phyloP scores from a whole-genome alignment of 2,113 vertebrate species.

The Brachyistius frenatus region DNA sequence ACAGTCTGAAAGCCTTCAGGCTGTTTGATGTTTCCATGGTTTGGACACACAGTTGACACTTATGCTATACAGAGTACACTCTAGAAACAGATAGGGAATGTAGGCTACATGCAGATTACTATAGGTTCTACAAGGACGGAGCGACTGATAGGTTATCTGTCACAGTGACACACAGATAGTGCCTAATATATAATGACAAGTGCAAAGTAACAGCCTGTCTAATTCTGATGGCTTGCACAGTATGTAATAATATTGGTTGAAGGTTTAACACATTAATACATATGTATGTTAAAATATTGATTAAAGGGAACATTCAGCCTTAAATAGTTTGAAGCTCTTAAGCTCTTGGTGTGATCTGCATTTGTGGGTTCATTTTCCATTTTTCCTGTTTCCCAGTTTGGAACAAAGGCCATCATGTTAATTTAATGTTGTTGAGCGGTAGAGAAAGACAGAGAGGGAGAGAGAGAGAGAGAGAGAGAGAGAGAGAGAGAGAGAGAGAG shows the following conservation, averaged over 20 bases:
- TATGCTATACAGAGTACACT: constrained; percentile 19
- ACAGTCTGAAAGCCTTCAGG: constrained; percentile 12
- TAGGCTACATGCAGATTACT: constrained; percentile 15
- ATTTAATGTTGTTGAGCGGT: too few species aligned
- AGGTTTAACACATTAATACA: background rate
- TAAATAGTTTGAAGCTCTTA: background rate
- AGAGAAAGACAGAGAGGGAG: too few species aligned
- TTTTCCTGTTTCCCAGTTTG: too few species aligned
- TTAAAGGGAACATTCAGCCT: background rate
- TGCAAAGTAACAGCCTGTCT: constrained; percentile 51
- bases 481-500: too few species aligned
- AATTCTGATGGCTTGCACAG: constrained; percentile 7
- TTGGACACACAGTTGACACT: constrained; percentile 8
- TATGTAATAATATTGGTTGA: constrained; percentile 9
- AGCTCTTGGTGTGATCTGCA: background rate
- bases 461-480: too few species aligned
- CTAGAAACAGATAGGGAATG: constrained; percentile 12
- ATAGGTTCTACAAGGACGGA: constrained; percentile 14
- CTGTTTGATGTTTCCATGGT: constrained; percentile 17
- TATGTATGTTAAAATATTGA: background rate
- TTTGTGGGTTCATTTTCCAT: too few species aligned
- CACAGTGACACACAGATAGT: constrained; percentile 11
- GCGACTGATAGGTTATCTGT: constrained; percentile 57
- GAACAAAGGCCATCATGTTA: too few species aligned
- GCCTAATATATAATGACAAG: constrained; percentile 26